Evolutionary conservation across 53 echinoderm and acorn worm genomes (phyloP).

Genomic region (Mesocentrotus franciscanus): DNA sequence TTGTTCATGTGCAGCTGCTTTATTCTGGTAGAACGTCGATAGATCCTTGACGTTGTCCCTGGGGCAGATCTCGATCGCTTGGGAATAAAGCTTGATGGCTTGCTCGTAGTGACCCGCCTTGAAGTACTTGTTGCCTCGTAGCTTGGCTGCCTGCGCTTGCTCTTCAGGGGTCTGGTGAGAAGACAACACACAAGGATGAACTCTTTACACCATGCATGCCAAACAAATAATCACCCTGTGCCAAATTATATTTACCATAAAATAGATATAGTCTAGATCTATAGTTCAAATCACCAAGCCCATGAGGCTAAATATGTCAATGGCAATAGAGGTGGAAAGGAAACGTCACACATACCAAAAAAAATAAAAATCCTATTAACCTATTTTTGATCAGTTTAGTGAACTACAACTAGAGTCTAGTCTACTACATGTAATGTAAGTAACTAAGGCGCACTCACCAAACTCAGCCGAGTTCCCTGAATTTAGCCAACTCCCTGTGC

Average conservation of each 20-base stretch:
- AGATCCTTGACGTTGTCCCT: slow-evolving; percentile 82
- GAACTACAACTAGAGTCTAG: too few species aligned
- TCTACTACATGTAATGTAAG: too few species aligned
- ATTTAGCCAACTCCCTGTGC: too few species aligned
- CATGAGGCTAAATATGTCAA: background rate
- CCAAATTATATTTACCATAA: background rate
- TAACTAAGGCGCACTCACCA: too few species aligned
- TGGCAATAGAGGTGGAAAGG: background rate
- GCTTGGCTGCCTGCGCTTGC: slow-evolving; percentile 88
- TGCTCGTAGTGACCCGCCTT: slow-evolving; percentile 87
- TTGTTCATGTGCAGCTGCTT: slow-evolving; percentile 96
- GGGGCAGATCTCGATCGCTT: slow-evolving; percentile 90
- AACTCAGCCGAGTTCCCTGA: too few species aligned
- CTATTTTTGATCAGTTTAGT: too few species aligned
- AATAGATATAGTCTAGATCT: background rate
- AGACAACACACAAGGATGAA: background rate
- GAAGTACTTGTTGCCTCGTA: slow-evolving; percentile 97
- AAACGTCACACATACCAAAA: too few species aligned
- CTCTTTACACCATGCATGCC: too few species aligned
- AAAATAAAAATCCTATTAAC: too few species aligned
- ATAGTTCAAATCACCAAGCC: background rate
- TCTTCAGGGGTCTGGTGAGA: slow-evolving; percentile 81
- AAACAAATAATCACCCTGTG: too few species aligned
- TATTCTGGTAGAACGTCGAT: slow-evolving; percentile 94
- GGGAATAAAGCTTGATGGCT: slow-evolving; percentile 92